Percentiles rank a stretch among this genome's conserved stretches.
phyloP scores from a whole-genome alignment of 2,797 vertebrate genomes.

The Sebastes hubbsi region DNA sequence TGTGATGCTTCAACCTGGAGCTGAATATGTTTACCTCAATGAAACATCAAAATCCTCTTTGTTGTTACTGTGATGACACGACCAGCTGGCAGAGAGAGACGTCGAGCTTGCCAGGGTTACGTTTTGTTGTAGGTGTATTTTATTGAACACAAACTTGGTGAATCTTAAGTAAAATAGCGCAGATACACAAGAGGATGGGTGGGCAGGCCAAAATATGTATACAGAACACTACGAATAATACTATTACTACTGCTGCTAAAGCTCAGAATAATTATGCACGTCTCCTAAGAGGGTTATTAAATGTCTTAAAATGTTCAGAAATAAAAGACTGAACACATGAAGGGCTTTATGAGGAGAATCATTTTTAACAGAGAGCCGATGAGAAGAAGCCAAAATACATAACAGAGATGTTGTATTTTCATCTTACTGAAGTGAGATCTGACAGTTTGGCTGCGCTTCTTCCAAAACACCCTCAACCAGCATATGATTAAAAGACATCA shows the following conservation, averaged over 20 bases:
- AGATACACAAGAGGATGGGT: background rate
- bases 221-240: background rate
- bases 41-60: constrained; percentile 18
- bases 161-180: constrained; percentile 2
- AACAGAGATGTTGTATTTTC: background rate
- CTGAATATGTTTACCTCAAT: background rate
- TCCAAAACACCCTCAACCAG: background rate
- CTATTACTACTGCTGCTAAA: background rate
- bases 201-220: background rate
- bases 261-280: background rate
- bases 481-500: background rate
- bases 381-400: background rate
- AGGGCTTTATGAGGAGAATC: background rate
- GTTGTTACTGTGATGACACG: constrained; percentile 11
- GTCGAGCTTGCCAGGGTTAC: constrained; percentile 15
- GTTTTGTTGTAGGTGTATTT: constrained; percentile 28
- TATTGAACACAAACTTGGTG: constrained; percentile 4
- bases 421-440: background rate
- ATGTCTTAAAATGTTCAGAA: background rate
- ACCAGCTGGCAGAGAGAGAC: constrained; percentile 35
- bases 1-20: background rate
- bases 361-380: background rate
- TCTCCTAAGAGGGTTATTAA: background rate
- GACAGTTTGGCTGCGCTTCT: background rate
- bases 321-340: background rate